Evolutionary conservation across 2,888 invertebrate genomes (phyloP), one percentile per base, ranked within the genome.

Genomic region (Dorcus hopei): DNA sequence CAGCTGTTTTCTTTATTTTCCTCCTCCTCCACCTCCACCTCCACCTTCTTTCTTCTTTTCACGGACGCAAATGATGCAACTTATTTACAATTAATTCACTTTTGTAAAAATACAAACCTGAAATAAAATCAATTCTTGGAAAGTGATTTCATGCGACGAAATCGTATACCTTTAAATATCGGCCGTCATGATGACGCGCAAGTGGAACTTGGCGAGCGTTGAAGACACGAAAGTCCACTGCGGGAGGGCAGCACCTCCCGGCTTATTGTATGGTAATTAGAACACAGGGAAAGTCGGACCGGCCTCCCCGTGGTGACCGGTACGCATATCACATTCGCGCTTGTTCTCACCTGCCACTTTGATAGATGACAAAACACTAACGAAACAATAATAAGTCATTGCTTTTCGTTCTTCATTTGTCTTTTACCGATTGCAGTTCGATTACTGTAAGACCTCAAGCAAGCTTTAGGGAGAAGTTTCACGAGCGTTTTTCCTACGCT

Each of bases 261-360:
- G 66, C 66, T 69, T 65, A 74, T 74, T 74, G 74, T 74, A 74
- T 74, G 75, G 63, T 74, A 75, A 75, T 74, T 74, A 73, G 70
- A 72, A 73, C 73, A 72, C 61, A 71, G 70, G 68, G 68, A 72
- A 74, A 71, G 68, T 69, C 68, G 52, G 65, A 61, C 61, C 60
- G 58, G 64, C 52, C 59, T 62, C 68, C 71, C 68, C 64, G 68
- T 69, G 65, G 70, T 48, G 52, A 49, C 40, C 19, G 52, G 58
- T 49, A 52, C 52, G 49, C 49, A 52, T 59, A 59, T 56, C 52
- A 49, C 58, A 55, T 51, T 59, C 40, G 60, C 58, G 58, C 60
- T 62, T 66, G 65, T 68, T 68, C 65, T 72, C 72, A 71, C 71
- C 72, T 71, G 70, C 57, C 54, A 64, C 49, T 49, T 58, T 65